Evolutionary conservation across 2,888 invertebrate genomes (phyloP), one percentile per base, ranked within the genome.

Genomic region (Mechanitis messenoides): DNA sequence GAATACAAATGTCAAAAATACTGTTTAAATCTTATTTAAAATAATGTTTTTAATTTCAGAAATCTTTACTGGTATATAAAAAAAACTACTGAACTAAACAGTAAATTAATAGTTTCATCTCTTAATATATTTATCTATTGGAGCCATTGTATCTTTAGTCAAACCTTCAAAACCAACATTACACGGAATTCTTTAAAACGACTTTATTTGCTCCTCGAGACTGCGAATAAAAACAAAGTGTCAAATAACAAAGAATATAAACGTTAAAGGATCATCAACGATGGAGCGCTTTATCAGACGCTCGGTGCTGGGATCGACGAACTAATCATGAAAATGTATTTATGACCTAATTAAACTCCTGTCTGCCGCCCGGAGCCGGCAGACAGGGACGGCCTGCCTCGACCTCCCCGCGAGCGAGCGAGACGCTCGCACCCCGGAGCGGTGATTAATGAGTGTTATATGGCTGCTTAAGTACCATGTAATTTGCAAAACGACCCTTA

Each of bases 401-500:
- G 42, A 55, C 59, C 55, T 56, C 58, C 59, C 54, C 20, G n/a
- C 61, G 66, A 62, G 83, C 62, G 77, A 87, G 72, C 68, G 81
- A 77, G 84, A 84, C 68, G 66, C 70, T 70, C 62, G 63, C 74
- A 73, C 74, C 79, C 84, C 78, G 73, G 74, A 71, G 76, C 76
- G 78, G 90, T 92, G 92, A 93, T 93, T 93, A 92, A 92, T 92
- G 85, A 89, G 85, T 85, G 90, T 92, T 92, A 91, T 92, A 92
- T 92, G 92, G 92, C 91, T 92, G 90, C 90, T 92, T 93, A 93
- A 93, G 93, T 93, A 92, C 92, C 93, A 91, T 93, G 93, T 93
- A 93, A 93, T 93, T 93, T 93, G 92, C 92, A 93, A 93, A 93
- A 92, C 92, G 92, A 92, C 92, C 92, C 92, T 92, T 92, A 92